Evolutionary conservation across 2,797 vertebrate species (phyloP), one percentile per base, ranked within the genome.

Genomic region (Spinus pinus): DNA sequence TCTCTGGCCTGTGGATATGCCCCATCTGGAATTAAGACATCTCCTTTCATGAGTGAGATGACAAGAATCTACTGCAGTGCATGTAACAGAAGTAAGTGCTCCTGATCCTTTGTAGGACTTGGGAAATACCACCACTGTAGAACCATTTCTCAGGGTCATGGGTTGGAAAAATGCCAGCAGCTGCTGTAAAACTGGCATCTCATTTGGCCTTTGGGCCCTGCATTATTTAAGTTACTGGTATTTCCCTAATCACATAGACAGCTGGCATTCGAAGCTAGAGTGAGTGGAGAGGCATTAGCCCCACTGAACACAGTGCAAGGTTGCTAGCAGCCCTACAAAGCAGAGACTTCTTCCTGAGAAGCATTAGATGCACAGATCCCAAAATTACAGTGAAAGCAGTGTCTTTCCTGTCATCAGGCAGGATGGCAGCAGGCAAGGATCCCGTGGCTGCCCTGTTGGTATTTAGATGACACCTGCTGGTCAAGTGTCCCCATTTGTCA

Each of bases 381-480:
- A 20, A 10, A 73, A 60, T 33, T 42, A 22, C 1, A 54, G 41
- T n/a, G 25, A 17, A 73, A 67, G 11, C 2, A 2, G 3, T 33
- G 6, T 35, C 30, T 74, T 1, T 1, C 9, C 16, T 51, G 41
- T 81, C 53, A 27, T 51, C 23, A 47, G 64, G 37, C 19, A 24
- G 42, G 25, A 50, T 41, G 72, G 54, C 44, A 49, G 44, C 58
- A 39, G 30, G 37, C 4, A 3, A 54, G 57, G 37, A 62, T 39
- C 49, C 42, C 0, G 0, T 1, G 5, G 44, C 47, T 6, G 28
- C 71, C 54, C 50, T 31, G 9, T n/a, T 78, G 42, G 35, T 91
- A 27, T 69, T 74, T 35, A 94, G 67, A 28, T 75, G 89, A 92
- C 75, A 90, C 46, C 85, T 95, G 28, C 73, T 91, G 93, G 87